phyloP scores from a whole-genome alignment of 2,113 vertebrate species.

The Oryzias javanicus region DNA sequence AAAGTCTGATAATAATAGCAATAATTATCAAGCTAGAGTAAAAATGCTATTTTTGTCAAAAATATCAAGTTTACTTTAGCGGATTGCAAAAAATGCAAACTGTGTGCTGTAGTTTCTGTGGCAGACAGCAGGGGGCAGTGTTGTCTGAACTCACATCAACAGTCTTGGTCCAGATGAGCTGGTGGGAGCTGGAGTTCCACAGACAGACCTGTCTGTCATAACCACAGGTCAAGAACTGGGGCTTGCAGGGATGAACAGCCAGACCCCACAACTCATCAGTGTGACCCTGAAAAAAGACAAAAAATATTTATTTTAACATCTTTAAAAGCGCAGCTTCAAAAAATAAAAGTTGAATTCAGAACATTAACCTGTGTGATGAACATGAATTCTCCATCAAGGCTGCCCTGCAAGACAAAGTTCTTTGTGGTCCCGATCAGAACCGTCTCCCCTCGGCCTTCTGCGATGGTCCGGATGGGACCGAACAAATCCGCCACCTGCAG shows the following conservation, averaged over 20 bases:
- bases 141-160: slow-evolving; percentile 82
- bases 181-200: slow-evolving; percentile 89
- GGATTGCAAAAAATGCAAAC: background rate
- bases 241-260: slow-evolving; percentile 86
- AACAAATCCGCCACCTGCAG: slow-evolving; percentile 91
- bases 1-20: too few relatives aligned
- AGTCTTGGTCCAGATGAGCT: slow-evolving; percentile 89
- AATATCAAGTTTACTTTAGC: background rate
- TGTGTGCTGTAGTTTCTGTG: slow-evolving; percentile 2
- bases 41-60: too few relatives aligned
- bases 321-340: too few relatives aligned
- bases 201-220: slow-evolving; percentile 92
- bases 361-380: slow-evolving; percentile 90
- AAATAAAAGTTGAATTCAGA: background rate
- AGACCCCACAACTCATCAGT: slow-evolving; percentile 97
- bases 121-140: slow-evolving; percentile 44
- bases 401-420: slow-evolving; percentile 92
- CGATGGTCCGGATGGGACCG: slow-evolving; percentile 92
- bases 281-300: slow-evolving; percentile 81
- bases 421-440: slow-evolving; percentile 95
- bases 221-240: slow-evolving; percentile 93
- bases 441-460: slow-evolving; percentile 88
- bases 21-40: too few relatives aligned
- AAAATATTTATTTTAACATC: too few relatives aligned
- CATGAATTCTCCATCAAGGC: slow-evolving; percentile 86